Evolutionary conservation across 1,140 invertebrate species (phyloP).

Genomic region (Zaprionus inermis): DNA sequence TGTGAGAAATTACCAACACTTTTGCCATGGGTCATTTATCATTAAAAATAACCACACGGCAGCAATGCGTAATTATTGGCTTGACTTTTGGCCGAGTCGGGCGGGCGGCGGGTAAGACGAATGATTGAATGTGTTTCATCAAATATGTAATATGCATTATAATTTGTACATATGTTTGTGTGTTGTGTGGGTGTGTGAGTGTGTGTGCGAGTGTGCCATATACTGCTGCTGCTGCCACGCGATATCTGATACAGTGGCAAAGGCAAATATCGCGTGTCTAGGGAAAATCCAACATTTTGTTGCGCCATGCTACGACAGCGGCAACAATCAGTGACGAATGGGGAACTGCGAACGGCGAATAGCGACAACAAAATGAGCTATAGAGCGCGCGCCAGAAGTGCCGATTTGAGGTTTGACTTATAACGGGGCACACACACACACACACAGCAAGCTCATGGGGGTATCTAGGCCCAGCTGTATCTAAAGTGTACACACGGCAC

Average conservation of each 20-base stretch:
- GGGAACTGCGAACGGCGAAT: constrained; percentile 9
- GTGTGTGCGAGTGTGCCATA: constrained; percentile 8
- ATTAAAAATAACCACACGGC: constrained; percentile 77
- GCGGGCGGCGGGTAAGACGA: constrained; percentile 31
- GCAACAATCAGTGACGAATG: constrained; percentile 46
- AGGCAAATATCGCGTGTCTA: constrained; percentile 69
- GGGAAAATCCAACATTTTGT: constrained; percentile 78
- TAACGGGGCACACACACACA: constrained; percentile 26
- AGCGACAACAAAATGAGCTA: constrained; percentile 70
- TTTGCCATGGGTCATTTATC: constrained; percentile 74
- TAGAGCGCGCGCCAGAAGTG: constrained; percentile 71
- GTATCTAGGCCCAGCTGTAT: constrained; percentile 27
- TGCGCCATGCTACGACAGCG: constrained; percentile 47
- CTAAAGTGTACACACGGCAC: constrained; percentile 2
- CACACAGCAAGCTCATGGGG: background rate
- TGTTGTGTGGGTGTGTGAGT: constrained; percentile 31
- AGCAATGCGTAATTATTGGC: constrained; percentile 77
- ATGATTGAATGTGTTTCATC: constrained; percentile 82
- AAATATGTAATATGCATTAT: constrained; percentile 82
- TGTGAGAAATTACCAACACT: constrained; percentile 75
- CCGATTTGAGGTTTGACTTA: constrained; percentile 75
- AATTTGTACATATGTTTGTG: constrained; percentile 72
- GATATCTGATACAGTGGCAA: constrained; percentile 22
- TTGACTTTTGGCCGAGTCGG: constrained; percentile 38
- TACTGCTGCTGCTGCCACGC: constrained; percentile 2